Evolutionary conservation across 2,113 vertebrate genomes (phyloP), one percentile per base, ranked within the genome.

Genomic region (Malurus cyaneus): DNA sequence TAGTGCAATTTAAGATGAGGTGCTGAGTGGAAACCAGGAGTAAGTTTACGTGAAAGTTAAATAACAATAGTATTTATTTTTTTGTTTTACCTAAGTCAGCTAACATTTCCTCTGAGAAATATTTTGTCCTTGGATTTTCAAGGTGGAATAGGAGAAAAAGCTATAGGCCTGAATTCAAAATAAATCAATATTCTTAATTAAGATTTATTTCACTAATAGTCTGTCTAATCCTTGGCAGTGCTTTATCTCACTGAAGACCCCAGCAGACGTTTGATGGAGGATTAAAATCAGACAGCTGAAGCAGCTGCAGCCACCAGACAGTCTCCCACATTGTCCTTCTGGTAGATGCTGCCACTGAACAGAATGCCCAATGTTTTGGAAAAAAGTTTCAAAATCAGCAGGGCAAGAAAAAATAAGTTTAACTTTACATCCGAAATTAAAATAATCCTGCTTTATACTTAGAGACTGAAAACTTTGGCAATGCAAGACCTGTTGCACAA

Each of bases 171-270:
- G 61, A 91, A 91, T 56, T 79, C 28, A 53, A n/a, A 87, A 49
- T 84, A 74, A 82, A 8, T 95, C 91, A 80, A 92, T 91, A 94
- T 54, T 87, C 28, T 89, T 89, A 93, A 92, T 95, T 93, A 94
- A 92, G 90, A 92, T 92, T 77, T 91, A 76, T 92, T 86, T 93
- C 80, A 65, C 57, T 79, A 89, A 65, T 69, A 76, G 46, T 57
- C 31, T 80, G 36, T 60, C 57, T 94, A 70, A 94, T 89, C 86
- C 84, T 76, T 87, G 86, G 19, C 41, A 81, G 53, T 53, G 49
- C 39, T 87, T 95, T 93, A 65, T 91, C 86, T 94, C 89, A 54
- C 52, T 67, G 28, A 93, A 89, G 78, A 72, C 23, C 85, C 26
- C 61, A 79, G 53, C 41, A 93, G 78, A 88, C 23, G 5, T 53